phyloP scores from a whole-genome alignment of 2,797 vertebrate genomes.

The Vultur gryphus region DNA sequence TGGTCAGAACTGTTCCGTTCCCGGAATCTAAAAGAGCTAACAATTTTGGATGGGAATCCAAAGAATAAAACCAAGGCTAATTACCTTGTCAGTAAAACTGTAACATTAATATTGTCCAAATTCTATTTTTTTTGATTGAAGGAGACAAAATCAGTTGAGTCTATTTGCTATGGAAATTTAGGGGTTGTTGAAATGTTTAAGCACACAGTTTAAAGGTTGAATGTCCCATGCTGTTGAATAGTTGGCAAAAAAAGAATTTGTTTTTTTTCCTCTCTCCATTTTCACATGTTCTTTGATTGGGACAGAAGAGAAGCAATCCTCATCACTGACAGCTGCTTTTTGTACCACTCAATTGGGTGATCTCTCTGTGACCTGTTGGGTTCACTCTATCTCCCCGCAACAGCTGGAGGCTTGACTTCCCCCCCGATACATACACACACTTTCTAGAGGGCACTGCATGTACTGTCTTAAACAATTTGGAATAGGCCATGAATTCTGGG shows the following conservation, averaged over 20 bases:
- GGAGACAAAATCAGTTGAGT: background rate
- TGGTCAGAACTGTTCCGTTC: background rate
- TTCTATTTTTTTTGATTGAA: background rate
- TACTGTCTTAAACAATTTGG: background rate
- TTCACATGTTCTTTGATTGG: background rate
- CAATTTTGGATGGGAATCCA: background rate
- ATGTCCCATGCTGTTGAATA: background rate
- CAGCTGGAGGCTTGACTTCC: background rate
- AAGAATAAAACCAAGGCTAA: background rate
- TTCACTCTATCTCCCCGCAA: background rate
- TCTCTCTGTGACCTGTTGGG: background rate
- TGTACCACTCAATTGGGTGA: background rate
- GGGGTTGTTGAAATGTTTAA: background rate
- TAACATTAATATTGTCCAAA: background rate
- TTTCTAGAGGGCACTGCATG: background rate
- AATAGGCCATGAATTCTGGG: background rate
- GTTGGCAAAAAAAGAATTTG: background rate
- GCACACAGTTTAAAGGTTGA: background rate
- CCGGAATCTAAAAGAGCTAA: background rate
- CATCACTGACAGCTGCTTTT: background rate
- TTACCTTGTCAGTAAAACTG: background rate
- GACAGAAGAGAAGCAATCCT: background rate
- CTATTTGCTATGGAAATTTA: background rate
- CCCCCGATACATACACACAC: background rate
- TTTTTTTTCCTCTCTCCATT: background rate